A percentile compares a stretch with the other conserved stretches of the same genome.
Conservation (phyloP, 2,113 vertebrate species). For the Nothocercus julius region DNA sequence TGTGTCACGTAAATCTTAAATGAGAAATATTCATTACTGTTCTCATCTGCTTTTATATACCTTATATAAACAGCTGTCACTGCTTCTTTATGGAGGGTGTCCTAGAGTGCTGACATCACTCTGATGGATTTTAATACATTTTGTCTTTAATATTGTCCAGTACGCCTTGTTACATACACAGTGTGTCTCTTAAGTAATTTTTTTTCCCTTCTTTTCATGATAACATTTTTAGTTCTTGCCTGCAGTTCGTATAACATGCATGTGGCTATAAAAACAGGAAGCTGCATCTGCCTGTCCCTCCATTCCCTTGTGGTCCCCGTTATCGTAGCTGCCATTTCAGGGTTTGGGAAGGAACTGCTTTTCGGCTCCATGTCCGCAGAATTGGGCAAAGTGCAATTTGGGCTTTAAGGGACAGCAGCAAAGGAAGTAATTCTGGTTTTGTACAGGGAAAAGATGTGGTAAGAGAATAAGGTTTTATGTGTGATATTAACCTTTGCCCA, state of each 20-base stretch:
- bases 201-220: neutral
- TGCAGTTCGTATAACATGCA: neutral
- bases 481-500: neutral
- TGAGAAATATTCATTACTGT: neutral
- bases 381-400: neutral
- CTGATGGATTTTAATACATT: neutral
- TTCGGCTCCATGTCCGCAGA: accelerated
- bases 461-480: neutral
- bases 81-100: neutral
- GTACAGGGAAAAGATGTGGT: neutral
- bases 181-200: neutral
- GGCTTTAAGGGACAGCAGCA: neutral
- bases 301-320: neutral
- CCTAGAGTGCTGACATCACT: neutral
- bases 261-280: neutral
- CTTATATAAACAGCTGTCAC: neutral
- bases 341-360: neutral
- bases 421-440: neutral
- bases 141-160: neutral
- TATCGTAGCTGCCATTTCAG: neutral
- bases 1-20: neutral
- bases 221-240: neutral
- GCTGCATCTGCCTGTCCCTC: neutral
- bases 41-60: neutral
- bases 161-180: neutral